Percentiles rank a stretch among this genome's conserved stretches.
Conservation (phyloP, 92 coral and sea anemone species). For the Porites lobata region DNA sequence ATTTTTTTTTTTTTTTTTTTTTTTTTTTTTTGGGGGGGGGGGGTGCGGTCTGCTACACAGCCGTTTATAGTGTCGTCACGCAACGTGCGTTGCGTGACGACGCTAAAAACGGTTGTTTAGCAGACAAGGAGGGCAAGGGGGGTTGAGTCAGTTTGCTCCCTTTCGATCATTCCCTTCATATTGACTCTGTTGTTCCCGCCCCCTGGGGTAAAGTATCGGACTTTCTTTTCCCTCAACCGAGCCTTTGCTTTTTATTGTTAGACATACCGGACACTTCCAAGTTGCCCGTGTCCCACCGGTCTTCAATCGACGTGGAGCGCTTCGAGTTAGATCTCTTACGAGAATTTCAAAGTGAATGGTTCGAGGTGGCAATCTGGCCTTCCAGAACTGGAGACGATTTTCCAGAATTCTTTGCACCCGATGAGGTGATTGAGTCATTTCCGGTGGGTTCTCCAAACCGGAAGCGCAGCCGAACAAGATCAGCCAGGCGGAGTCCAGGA, state of each 20-base stretch:
- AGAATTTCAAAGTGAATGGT: slow-evolving; percentile 88
- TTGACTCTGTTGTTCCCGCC: no score
- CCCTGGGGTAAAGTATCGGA: not conserved
- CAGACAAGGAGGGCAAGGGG: no score
- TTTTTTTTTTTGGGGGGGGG: no score
- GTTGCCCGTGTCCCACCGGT: slow-evolving; percentile 19
- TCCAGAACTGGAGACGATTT: slow-evolving; percentile 19
- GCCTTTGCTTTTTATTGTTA: not conserved
- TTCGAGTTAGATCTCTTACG: slow-evolving; percentile 59
- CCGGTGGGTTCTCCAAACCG: slow-evolving; percentile 36
- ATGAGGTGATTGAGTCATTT: slow-evolving; percentile 55
- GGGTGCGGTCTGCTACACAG: no score
- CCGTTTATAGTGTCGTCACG: no score
- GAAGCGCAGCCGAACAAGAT: slow-evolving; percentile 16
- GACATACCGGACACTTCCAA: slow-evolving; percentile 34
- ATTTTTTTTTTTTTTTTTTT: no score
- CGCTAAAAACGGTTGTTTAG: no score
- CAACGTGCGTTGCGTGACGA: no score
- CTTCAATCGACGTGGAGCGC: slow-evolving; percentile 46
- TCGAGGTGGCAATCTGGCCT: slow-evolving; percentile 83
- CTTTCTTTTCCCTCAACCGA: not conserved
- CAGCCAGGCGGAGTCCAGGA: slow-evolving; percentile 6
- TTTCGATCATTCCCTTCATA: no score
- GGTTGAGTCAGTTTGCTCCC: no score
- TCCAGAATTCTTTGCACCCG: slow-evolving; percentile 77